A percentile compares a stretch with the other conserved stretches of the same genome.
These are phyloP conservation scores for Chrysogorgia sp. DNA, from an alignment of 92 coral and sea anemone genomes.

Conservation along the genomic window DNA sequence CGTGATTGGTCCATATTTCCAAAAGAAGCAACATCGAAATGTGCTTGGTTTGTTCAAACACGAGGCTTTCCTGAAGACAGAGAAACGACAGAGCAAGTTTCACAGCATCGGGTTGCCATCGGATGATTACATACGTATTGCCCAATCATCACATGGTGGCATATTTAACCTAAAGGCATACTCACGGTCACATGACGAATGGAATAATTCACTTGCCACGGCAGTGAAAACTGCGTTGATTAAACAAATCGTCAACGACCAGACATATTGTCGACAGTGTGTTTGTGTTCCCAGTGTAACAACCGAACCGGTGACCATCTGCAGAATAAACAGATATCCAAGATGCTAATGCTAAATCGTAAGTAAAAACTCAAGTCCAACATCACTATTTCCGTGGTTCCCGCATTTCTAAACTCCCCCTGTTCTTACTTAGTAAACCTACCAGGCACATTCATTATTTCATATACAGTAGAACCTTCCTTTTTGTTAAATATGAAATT, in stretches of 20 bases:
- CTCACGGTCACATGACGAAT: slow-evolving; percentile 19
- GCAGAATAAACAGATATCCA: slow-evolving; percentile 78
- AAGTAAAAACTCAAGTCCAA: no score
- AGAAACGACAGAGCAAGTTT: background rate
- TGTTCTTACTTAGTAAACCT: no score
- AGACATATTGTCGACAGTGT: slow-evolving; percentile 81
- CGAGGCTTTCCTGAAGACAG: slow-evolving; percentile 6
- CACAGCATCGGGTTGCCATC: slow-evolving; percentile 10
- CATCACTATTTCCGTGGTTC: no score
- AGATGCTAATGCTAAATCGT: slow-evolving; percentile 58
- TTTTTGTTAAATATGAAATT: no score
- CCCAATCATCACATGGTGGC: slow-evolving; percentile 38
- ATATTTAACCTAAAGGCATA: slow-evolving; percentile 29
- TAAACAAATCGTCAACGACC: slow-evolving; percentile 92
- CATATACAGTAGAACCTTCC: no score
- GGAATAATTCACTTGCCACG: slow-evolving; percentile 5
- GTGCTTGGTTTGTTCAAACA: slow-evolving; percentile 23
- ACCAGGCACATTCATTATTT: no score
- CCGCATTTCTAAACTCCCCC: no score
- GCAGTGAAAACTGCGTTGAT: slow-evolving; percentile 63
- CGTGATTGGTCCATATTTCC: slow-evolving; percentile 85
- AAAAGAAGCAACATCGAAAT: slow-evolving; percentile 54
- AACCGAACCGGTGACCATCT: slow-evolving; percentile 81
- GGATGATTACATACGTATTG: slow-evolving; percentile 21
- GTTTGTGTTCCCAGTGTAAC: slow-evolving; percentile 80